Conservation (phyloP, 35 echinoderm and acorn worm genomes). For the Hemicentrotus pulcherrimus region DNA sequence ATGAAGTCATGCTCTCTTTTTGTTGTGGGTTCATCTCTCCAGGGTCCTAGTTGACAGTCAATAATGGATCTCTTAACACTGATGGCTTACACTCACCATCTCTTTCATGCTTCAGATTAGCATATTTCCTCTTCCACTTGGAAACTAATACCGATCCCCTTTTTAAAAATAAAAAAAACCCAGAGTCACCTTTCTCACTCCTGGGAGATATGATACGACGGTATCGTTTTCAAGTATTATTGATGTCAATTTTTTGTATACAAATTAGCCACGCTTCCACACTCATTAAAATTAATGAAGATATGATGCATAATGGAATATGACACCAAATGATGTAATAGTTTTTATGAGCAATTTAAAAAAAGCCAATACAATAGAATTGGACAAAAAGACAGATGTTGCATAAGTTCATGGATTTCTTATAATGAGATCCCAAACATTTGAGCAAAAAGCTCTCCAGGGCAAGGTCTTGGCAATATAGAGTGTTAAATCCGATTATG, state of each 20-base stretch:
- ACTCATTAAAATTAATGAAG: not conserved
- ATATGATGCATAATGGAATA: no score
- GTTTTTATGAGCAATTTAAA: no score
- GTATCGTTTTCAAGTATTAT: not conserved
- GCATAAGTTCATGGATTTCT: no score
- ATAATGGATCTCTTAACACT: not conserved
- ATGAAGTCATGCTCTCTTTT: not conserved
- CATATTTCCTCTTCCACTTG: not conserved
- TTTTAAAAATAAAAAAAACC: not conserved
- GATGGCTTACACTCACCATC: not conserved
- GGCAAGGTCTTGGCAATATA: no score
- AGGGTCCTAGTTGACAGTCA: not conserved
- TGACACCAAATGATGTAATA: no score
- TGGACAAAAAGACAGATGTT: no score
- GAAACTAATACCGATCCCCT: not conserved
- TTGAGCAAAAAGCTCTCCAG: no score
- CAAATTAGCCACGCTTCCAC: not conserved
- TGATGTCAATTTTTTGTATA: slow-evolving; percentile 10
- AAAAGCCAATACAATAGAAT: no score
- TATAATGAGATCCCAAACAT: no score
- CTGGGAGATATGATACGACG: not conserved
- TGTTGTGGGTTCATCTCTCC: not conserved
- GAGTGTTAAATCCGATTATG: no score
- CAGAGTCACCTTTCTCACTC: not conserved
- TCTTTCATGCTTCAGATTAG: not conserved